These are phyloP conservation scores for Junonia oenone DNA, from an alignment of 2,888 invertebrate species.

Conservation along the genomic window DNA sequence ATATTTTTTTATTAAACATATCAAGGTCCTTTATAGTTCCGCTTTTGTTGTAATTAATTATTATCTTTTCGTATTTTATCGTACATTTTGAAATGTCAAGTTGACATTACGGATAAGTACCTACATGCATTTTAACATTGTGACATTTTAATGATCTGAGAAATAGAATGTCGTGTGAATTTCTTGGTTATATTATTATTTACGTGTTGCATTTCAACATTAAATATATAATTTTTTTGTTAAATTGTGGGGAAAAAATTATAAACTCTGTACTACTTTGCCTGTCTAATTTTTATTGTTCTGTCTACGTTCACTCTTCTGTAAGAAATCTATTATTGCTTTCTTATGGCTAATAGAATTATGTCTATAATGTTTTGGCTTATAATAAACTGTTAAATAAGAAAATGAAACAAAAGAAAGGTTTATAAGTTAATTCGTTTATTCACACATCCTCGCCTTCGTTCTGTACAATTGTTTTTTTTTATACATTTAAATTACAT, in stretches of 20 bases:
- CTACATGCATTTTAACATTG: slow-evolving; percentile 15
- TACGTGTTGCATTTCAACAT: slow-evolving; percentile 14
- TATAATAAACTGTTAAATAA: not conserved
- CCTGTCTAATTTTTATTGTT: no score
- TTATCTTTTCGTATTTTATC: slow-evolving; percentile 4
- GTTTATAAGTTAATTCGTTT: slow-evolving; percentile 51
- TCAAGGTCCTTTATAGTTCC: slow-evolving; percentile 17
- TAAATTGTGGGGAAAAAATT: no score
- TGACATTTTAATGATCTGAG: slow-evolving; percentile 26
- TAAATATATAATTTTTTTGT: slow-evolving; percentile 8
- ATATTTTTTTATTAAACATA: not conserved
- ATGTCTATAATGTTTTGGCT: no score
- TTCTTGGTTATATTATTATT: slow-evolving; percentile 6
- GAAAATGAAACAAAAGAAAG: slow-evolving; percentile 21
- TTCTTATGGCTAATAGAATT: no score
- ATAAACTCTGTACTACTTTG: no score
- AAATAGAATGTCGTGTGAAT: slow-evolving; percentile 22
- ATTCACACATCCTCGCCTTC: slow-evolving; percentile 74
- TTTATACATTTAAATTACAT: slow-evolving; percentile 64
- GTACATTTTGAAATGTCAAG: slow-evolving; percentile 13
- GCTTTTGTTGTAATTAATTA: slow-evolving; percentile 5
- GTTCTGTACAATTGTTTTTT: slow-evolving; percentile 53
- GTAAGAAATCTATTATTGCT: no score
- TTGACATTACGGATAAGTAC: slow-evolving; percentile 19
- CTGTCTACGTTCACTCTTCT: no score